Percentiles rank a stretch among this genome's conserved stretches.
These are phyloP conservation scores for Alviniconcha strummeri DNA, from an alignment of 2,888 invertebrate genomes.

Conservation along the genomic window DNA sequence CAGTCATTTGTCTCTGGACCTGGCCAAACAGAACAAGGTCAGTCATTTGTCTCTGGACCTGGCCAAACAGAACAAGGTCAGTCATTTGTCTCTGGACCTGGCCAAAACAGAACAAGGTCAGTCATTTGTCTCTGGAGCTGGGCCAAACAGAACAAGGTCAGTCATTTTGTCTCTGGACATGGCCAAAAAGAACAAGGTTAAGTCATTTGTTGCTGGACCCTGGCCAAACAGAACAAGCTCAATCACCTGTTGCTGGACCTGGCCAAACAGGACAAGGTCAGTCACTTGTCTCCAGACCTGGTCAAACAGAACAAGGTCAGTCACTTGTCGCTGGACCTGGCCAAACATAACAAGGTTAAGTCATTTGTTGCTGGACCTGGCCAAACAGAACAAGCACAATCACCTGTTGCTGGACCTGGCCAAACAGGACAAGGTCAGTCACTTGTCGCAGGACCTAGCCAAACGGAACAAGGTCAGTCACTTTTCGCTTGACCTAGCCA, in stretches of 20 bases:
- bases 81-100: conserved; percentile 18
- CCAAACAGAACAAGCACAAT: too few species aligned
- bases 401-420: too few species aligned
- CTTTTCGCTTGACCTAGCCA: too few species aligned
- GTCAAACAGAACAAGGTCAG: conserved; percentile 40
- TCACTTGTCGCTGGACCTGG: conserved; percentile 24
- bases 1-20: conserved; percentile 20
- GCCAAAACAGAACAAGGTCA: conserved; percentile 40
- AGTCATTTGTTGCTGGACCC: too few species aligned
- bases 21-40: not conserved
- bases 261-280: conserved; percentile 39
- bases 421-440: too few species aligned
- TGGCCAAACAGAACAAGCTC: too few species aligned
- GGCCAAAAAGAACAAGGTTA: too few species aligned
- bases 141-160: conserved; percentile 39
- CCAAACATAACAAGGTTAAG: conserved; percentile 38
- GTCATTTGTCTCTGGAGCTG: conserved; percentile 20
- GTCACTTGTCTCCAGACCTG: conserved; percentile 17
- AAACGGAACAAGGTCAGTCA: too few species aligned
- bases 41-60: too few species aligned
- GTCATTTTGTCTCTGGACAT: not conserved
- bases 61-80: too few species aligned
- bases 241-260: conserved; percentile 26
- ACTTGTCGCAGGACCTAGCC: too few species aligned
- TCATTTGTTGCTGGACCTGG: not conserved